Base-by-base conservation (phyloP, 2,797 vertebrate species). In the Myotis myotis region DNA sequence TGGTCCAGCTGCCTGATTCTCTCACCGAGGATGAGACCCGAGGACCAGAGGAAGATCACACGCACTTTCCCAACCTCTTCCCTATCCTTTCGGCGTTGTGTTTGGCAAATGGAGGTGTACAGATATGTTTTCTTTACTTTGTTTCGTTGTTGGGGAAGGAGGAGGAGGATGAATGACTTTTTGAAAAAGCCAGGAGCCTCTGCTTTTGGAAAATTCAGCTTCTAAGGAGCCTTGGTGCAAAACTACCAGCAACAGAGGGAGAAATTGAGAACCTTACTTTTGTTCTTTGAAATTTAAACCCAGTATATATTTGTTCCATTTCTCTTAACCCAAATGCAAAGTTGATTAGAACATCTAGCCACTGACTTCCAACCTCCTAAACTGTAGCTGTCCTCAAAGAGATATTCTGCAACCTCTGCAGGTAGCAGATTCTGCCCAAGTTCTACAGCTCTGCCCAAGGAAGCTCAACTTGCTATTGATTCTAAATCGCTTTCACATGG, bases 271-370 rank as follows among this genome's bases (percentile, higher is more conserved):
- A 83, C 10, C 49, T 95, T 49, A 72, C 68, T 11, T 57, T 82
- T 51, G 17, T 44, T 82, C 51, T 90, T 78, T 82, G 57, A 68
- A 90, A 84, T 51, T 85, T 83, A 95, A 93, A 86, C 30, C 12
- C n/a, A 79, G 22, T 30, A 79, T 23, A 75, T 76, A 47, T 83
- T 89, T 84, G 30, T 71, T 93, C 25, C 9, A 36, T 82, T 94
- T 94, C 66, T 95, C 41, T 87, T 86, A 94, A 71, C 30, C 36
- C 53, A 94, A 91, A 93, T 47, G 25, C 30, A 71, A 88, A 75
- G 36, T 72, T 74, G 71, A 72, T 62, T 55, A 62, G 36, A 36
- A 78, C 49, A 80, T 38, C 68, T 68, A 25, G 60, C 70, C 64
- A 51, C 47, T 66, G 33, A 60, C 25, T 66, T 92, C 28, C 38